A percentile compares a stretch with the other conserved stretches of the same genome.
These are phyloP conservation scores for Tylochromis polylepis DNA, from an alignment of 2,113 vertebrate species.

Conservation along the genomic window DNA sequence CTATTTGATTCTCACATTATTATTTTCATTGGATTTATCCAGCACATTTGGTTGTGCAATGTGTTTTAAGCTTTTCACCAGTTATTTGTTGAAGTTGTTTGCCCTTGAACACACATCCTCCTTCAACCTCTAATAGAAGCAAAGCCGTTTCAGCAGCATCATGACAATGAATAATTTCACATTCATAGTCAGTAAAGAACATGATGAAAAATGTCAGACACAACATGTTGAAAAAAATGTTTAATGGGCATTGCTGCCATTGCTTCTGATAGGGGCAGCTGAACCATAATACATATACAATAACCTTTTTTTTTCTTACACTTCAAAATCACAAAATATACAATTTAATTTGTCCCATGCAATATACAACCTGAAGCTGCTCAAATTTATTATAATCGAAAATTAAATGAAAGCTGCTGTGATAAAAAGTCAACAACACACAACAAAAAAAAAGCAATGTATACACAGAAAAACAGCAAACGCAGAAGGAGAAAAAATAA, in stretches of 20 bases:
- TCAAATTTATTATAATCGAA: not conserved
- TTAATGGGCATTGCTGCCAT: not conserved
- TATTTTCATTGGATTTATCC: not conserved
- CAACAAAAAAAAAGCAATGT: not conserved
- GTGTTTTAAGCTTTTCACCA: not conserved
- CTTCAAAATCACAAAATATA: not conserved
- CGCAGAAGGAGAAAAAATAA: not conserved
- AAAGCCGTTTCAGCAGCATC: not conserved
- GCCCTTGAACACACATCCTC: not conserved
- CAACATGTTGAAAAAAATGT: not conserved
- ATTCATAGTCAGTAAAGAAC: not conserved
- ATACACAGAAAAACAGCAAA: not conserved
- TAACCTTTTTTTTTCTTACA: not conserved
- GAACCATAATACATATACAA: not conserved
- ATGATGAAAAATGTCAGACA: not conserved
- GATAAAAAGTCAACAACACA: not conserved
- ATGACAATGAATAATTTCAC: not conserved
- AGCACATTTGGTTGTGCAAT: not conserved
- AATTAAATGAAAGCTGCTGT: not conserved
- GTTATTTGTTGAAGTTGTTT: not conserved
- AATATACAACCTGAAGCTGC: not conserved
- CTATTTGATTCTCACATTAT: not conserved
- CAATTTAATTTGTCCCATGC: not conserved
- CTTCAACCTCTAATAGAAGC: not conserved
- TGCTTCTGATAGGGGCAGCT: not conserved